Base-by-base conservation (phyloP, 1,140 invertebrate species). In the Monomorium pharaonis region DNA sequence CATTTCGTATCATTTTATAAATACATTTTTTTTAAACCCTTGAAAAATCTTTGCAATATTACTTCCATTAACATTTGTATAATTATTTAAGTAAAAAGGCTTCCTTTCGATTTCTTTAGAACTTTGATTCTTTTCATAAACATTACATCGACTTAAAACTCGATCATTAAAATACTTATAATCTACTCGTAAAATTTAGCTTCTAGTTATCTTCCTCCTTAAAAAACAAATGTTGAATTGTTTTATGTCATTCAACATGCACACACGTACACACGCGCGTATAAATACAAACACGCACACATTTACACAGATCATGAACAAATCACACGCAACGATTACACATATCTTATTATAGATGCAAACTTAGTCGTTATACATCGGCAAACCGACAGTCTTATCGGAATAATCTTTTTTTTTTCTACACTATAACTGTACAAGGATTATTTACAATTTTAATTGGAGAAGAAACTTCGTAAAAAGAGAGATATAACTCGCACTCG, bases 361-460 rank as follows among this genome's bases (percentile, higher is more conserved):
- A 63, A 77, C 12, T 47, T 63, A 27, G 10, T 42, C 12, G 24
- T 4, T 14, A 75, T 37, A 21, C 3, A 54, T n/a, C n/a, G 37
- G 2, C 27, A 42, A 78, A 24, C 37, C 27, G 12, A 65, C 14
- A 42, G 5, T 56, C 47, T 27, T 37, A 3, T 78, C 9, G 18
- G n/a, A 1, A 72, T 70, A 72, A 63, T 63, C 24, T 44, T 44
- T 12, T 58, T 80, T 24, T 30, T 7, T 33, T 58, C 18, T 6
- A 44, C 47, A 14, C 27, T 21, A 30, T 42, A 60, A 74, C 27
- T 72, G 27, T 74, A 74, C 67, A 74, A 83, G 51, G 27, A 70
- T 60, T 58, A 58, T 83, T 69, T 83, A 44, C 37, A 83, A 37
- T 4, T 47, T 60, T 14, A 4, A 21, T 21, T n/a, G 14, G 7